Evolutionary conservation across 2,797 vertebrate genomes (phyloP).

Genomic region (Cirrhinus mrigala): DNA sequence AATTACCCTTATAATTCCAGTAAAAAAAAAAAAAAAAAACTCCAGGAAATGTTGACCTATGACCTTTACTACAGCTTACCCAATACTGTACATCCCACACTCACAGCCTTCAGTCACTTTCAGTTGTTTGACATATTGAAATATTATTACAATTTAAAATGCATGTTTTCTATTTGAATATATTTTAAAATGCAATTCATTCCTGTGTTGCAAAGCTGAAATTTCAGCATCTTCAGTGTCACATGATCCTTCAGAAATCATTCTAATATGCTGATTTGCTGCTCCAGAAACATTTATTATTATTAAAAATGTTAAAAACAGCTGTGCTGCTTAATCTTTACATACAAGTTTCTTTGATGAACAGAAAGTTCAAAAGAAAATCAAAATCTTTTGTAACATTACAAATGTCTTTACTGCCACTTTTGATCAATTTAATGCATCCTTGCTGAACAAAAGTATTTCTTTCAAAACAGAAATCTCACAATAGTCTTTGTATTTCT

Average conservation of each 20-base stretch:
- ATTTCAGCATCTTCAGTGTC: neutral
- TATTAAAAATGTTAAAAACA: neutral
- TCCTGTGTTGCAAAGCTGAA: neutral
- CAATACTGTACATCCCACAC: neutral
- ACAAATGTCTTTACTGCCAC: neutral
- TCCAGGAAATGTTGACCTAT: neutral
- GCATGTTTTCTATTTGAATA: neutral
- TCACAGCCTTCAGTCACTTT: neutral
- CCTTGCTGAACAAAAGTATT: neutral
- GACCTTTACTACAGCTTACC: neutral
- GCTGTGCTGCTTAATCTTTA: neutral
- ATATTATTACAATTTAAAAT: neutral
- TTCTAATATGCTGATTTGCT: neutral
- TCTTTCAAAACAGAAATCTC: neutral
- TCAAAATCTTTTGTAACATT: neutral
- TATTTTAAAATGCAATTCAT: neutral
- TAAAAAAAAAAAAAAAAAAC: neutral
- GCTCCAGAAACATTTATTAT: neutral
- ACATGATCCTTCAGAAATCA: conserved; percentile 1
- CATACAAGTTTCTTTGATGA: neutral
- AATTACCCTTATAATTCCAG: neutral
- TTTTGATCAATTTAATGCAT: neutral
- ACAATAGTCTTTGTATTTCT: neutral
- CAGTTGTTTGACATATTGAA: neutral
- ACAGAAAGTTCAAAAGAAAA: neutral